A percentile compares a stretch with the other conserved stretches of the same genome.
Conservation (phyloP, 1,140 invertebrate genomes). For the Ceratitis capitata region DNA sequence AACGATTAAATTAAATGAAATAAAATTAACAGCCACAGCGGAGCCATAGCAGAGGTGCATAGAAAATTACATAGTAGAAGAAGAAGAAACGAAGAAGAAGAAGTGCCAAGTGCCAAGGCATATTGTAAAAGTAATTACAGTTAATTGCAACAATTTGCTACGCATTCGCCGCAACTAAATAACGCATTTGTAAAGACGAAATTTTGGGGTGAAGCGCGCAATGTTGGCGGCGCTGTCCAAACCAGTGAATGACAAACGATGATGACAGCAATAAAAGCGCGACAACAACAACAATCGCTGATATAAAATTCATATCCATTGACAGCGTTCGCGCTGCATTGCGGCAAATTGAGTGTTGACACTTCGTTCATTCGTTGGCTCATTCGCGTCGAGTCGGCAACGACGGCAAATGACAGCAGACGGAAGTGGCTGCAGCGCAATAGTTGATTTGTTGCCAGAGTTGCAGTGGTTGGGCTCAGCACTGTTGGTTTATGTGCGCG, state of each 20-base stretch:
- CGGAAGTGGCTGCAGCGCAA: neutral
- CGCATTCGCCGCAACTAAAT: neutral
- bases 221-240: neutral
- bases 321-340: neutral
- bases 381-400: too few species aligned
- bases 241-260: too few species aligned
- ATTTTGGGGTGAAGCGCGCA: too few species aligned
- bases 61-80: too few species aligned
- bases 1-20: neutral
- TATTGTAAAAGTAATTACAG: neutral
- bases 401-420: neutral
- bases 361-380: neutral
- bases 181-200: neutral
- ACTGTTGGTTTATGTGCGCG: neutral
- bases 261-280: neutral
- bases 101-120: neutral
- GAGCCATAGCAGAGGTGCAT: too few species aligned
- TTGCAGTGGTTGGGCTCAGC: neutral
- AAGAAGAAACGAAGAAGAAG: neutral
- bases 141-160: neutral
- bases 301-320: neutral
- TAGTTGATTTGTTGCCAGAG: neutral
- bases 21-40: neutral
- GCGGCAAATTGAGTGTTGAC: neutral
- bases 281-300: neutral